Percentiles rank a stretch among this genome's conserved stretches.
These are phyloP conservation scores for Myrmophylax atrothorax DNA, from an alignment of 2,113 vertebrate species.

Conservation along the genomic window DNA sequence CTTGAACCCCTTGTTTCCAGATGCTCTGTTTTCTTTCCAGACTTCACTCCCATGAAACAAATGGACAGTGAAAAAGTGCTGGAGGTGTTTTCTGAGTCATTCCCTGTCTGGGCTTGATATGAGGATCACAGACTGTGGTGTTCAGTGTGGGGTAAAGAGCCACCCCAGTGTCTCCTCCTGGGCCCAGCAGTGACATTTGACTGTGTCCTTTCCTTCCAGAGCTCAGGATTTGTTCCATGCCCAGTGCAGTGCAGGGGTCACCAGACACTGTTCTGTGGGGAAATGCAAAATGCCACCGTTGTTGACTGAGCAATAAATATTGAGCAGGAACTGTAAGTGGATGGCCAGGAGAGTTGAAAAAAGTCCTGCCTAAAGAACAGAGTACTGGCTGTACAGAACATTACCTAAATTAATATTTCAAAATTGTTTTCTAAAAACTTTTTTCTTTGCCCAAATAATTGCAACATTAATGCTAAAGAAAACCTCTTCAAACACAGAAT, in stretches of 20 bases:
- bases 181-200: neutral
- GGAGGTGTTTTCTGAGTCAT: neutral
- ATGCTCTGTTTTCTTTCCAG: neutral
- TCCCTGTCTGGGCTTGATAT: neutral
- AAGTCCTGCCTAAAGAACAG: neutral
- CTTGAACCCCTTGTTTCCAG: neutral
- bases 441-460: neutral
- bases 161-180: neutral
- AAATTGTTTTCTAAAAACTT: neutral
- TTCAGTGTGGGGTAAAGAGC: neutral
- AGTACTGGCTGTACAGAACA: neutral
- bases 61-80: neutral
- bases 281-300: neutral
- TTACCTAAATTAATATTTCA: neutral
- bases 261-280: neutral
- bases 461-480: constrained; percentile 8
- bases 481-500: constrained; percentile 10
- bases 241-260: neutral
- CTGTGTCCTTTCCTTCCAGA: neutral
- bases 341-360: neutral
- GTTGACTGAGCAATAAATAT: neutral
- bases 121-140: neutral
- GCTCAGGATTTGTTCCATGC: neutral
- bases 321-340: neutral
- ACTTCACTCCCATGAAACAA: neutral